phyloP scores from a whole-genome alignment of 92 coral and sea anemone species.

The Phenganax stokvisi region DNA sequence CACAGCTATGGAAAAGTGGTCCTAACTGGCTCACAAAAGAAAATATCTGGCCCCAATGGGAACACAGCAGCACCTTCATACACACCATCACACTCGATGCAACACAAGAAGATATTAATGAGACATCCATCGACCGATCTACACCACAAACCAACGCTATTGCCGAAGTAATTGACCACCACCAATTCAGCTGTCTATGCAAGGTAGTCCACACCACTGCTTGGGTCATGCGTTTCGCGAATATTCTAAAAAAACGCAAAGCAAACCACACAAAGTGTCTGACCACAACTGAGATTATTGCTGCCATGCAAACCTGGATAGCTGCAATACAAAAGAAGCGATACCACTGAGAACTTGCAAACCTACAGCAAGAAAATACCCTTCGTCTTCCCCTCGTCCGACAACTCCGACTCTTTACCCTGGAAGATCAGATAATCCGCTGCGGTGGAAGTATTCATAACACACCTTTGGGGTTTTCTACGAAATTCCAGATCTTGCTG shows the following conservation, averaged over 20 bases:
- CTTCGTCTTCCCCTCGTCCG: background rate
- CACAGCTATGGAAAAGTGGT: constrained; percentile 1
- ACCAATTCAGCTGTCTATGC: background rate
- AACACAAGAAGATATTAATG: background rate
- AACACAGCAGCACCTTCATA: background rate
- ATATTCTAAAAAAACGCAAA: background rate
- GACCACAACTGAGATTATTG: background rate
- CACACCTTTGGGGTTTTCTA: background rate
- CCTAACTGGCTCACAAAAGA: constrained; percentile 12
- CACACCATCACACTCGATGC: background rate
- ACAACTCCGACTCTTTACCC: constrained; percentile 9
- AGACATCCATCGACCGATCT: background rate
- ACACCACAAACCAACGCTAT: background rate
- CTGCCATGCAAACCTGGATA: background rate
- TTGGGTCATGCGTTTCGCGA: background rate
- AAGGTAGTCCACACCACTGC: background rate
- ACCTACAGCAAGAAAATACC: background rate
- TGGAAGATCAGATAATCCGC: background rate
- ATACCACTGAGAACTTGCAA: background rate
- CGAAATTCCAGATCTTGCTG: constrained; percentile 11
- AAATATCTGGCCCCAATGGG: constrained; percentile 28
- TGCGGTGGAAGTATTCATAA: constrained; percentile 9
- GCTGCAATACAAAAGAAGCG: background rate
- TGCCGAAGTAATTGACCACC: background rate
- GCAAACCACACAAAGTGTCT: background rate